These are phyloP conservation scores for Babyrousa celebensis DNA, from an alignment of 2,797 vertebrate genomes.

Conservation along the genomic window DNA sequence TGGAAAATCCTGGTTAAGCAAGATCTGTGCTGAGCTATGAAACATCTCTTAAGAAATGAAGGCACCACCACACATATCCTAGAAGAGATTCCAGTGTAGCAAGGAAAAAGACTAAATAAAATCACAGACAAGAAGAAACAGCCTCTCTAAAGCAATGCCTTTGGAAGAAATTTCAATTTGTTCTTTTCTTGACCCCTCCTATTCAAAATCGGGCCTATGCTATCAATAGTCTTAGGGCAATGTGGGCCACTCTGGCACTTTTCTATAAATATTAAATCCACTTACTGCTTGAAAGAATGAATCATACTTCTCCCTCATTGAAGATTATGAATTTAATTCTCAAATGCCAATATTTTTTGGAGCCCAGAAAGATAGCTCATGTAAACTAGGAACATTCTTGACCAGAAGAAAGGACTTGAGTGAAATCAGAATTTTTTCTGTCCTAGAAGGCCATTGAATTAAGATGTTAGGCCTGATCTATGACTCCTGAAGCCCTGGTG, in stretches of 20 bases:
- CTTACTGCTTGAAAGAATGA: not conserved
- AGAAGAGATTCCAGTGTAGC: not conserved
- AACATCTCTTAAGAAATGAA: not conserved
- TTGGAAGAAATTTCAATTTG: not conserved
- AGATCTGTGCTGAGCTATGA: not conserved
- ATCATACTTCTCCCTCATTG: not conserved
- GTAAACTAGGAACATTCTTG: slow-evolving; percentile 10
- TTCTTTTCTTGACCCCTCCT: not conserved
- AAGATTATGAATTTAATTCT: slow-evolving; percentile 47
- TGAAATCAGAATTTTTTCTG: slow-evolving; percentile 21
- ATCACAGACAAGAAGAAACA: not conserved
- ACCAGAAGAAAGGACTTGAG: slow-evolving; percentile 4
- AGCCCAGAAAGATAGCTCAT: not conserved
- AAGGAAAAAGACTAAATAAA: not conserved
- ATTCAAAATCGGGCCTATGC: not conserved
- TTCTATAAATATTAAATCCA: slow-evolving; percentile 63
- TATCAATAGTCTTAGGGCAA: not conserved
- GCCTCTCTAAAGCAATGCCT: not conserved
- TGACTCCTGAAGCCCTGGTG: not conserved
- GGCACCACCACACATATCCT: not conserved
- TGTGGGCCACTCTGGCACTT: not conserved
- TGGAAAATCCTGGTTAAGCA: not conserved
- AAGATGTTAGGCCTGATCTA: not conserved
- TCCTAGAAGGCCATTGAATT: not conserved
- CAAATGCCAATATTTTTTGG: slow-evolving; percentile 35